Evolutionary conservation across 2,113 vertebrate genomes (phyloP).

Genomic region (Aleadryas rufinucha): DNA sequence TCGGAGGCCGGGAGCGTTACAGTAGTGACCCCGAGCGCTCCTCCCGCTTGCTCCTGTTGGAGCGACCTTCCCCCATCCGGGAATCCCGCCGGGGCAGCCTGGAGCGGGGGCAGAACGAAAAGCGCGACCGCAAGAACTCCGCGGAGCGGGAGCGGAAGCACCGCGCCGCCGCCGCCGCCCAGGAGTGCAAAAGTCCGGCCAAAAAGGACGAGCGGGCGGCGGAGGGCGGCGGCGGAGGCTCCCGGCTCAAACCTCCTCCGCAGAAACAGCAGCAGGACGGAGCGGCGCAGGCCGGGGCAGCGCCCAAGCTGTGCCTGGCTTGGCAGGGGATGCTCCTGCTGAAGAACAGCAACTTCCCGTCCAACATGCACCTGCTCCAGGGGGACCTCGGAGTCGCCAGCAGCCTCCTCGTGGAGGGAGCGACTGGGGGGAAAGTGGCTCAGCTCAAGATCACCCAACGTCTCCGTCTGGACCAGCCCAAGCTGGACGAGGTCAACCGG

Average conservation of each 20-base stretch:
- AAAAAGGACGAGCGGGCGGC: slow-evolving; percentile 81
- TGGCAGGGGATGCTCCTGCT: slow-evolving; percentile 97
- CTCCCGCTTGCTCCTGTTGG: slow-evolving; percentile 74
- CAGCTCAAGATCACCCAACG: slow-evolving; percentile 99
- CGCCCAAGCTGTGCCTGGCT: slow-evolving; percentile 86
- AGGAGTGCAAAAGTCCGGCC: slow-evolving; percentile 80
- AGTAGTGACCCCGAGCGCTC: slow-evolving; percentile 86
- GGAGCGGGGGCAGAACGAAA: slow-evolving; percentile 81
- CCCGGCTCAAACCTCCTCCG: slow-evolving; percentile 61
- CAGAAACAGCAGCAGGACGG: slow-evolving; percentile 70
- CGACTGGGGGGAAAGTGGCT: slow-evolving; percentile 86
- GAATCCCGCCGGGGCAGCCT: slow-evolving; percentile 81
- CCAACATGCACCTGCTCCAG: slow-evolving; percentile 96
- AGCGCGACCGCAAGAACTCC: slow-evolving; percentile 72
- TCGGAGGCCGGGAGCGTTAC: slow-evolving; percentile 85
- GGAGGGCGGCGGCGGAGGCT: slow-evolving; percentile 65
- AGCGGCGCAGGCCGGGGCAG: slow-evolving; percentile 64
- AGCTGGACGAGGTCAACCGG: slow-evolving; percentile 95
- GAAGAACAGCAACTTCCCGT: slow-evolving; percentile 98
- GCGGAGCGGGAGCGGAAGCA: slow-evolving; percentile 84
- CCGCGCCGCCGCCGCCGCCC: slow-evolving; percentile 26
- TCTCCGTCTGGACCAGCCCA: slow-evolving; percentile 97
- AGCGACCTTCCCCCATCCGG: slow-evolving; percentile 81
- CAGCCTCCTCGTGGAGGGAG: slow-evolving; percentile 86
- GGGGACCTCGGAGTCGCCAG: slow-evolving; percentile 90